A percentile compares a stretch with the other conserved stretches of the same genome.
These are phyloP conservation scores for Eulemur rufifrons DNA, from an alignment of 2,113 vertebrate genomes.

Conservation along the genomic window DNA sequence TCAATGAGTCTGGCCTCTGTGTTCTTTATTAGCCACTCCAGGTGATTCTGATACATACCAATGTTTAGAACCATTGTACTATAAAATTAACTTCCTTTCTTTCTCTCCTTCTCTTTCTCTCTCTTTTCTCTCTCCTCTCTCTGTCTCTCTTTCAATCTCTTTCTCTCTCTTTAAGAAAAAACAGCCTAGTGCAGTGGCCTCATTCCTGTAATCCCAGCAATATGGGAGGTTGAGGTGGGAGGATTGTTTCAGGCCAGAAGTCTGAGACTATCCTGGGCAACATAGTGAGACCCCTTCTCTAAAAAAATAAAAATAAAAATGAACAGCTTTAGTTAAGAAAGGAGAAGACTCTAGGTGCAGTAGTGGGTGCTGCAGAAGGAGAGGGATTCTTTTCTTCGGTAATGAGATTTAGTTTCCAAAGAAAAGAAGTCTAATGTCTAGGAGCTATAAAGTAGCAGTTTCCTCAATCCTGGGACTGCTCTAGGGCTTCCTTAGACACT, in stretches of 20 bases:
- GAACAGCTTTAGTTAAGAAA: conserved; percentile 27
- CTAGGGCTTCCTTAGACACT: background rate
- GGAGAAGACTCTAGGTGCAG: background rate
- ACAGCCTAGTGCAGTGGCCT: background rate
- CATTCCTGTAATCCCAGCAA: background rate
- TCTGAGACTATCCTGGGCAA: background rate
- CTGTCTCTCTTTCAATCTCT: too few species aligned
- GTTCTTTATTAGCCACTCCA: background rate
- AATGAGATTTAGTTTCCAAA: conserved; percentile 32
- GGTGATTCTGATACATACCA: background rate
- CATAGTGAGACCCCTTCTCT: background rate
- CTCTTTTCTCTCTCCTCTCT: background rate
- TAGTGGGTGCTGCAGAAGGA: background rate
- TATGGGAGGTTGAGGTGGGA: background rate
- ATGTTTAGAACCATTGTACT: background rate
- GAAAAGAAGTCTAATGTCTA: background rate
- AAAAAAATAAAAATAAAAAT: background rate
- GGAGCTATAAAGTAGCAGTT: background rate
- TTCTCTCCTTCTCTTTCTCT: background rate
- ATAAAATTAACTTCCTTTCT: background rate
- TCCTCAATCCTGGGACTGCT: background rate
- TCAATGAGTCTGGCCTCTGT: background rate
- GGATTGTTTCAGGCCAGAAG: background rate
- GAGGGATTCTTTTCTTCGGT: background rate
- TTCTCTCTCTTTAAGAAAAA: background rate